phyloP scores from a whole-genome alignment of 53 echinoderm and acorn worm species.

The Paracentrotus lividus region DNA sequence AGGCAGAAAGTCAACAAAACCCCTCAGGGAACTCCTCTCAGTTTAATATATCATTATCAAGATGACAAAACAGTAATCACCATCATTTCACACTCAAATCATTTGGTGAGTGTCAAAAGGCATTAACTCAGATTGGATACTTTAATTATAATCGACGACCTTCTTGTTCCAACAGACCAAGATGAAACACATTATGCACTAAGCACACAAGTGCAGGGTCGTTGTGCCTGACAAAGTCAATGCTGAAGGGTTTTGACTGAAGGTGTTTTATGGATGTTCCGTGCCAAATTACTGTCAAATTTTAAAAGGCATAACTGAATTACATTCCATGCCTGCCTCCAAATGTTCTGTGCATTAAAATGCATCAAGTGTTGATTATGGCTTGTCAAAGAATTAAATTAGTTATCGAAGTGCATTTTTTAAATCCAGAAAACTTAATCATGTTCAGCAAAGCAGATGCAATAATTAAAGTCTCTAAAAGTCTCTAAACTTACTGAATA shows the following conservation, averaged over 20 bases:
- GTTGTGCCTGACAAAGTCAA: no score
- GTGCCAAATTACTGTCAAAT: background rate
- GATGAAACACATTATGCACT: no score
- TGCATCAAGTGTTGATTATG: no score
- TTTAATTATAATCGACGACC: no score
- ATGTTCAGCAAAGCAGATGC: slow-evolving; percentile 8
- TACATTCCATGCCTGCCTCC: background rate
- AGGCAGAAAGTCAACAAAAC: background rate
- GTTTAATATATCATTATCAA: background rate
- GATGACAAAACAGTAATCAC: background rate
- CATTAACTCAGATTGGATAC: no score
- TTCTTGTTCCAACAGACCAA: no score
- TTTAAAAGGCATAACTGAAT: background rate
- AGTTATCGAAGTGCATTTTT: no score
- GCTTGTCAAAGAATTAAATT: slow-evolving; percentile 21
- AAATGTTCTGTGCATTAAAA: no score
- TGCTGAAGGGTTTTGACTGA: background rate
- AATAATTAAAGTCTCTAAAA: background rate
- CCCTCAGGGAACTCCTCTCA: background rate
- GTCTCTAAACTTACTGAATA: background rate
- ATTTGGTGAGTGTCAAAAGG: no score
- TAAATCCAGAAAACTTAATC: background rate
- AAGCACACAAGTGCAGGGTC: no score
- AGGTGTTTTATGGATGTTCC: background rate
- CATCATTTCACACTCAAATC: background rate